phyloP scores from a whole-genome alignment of 2,797 vertebrate genomes.

The Menidia menidia region DNA sequence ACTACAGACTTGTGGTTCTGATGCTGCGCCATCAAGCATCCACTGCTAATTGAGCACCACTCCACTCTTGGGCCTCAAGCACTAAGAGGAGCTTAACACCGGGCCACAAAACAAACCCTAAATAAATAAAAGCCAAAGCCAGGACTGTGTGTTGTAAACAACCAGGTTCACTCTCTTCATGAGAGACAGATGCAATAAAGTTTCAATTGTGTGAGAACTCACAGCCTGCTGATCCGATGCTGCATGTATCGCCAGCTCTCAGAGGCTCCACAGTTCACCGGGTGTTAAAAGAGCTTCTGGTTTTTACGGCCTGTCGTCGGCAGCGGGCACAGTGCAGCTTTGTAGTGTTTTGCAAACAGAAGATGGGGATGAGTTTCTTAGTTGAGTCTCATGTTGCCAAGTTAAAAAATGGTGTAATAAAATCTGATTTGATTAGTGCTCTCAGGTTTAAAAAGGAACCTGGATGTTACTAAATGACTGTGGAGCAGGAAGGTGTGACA shows the following conservation, averaged over 20 bases:
- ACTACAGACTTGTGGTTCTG: slow-evolving; percentile 4
- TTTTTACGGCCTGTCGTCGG: slow-evolving; percentile 83
- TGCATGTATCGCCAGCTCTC: slow-evolving; percentile 63
- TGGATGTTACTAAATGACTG: slow-evolving; percentile 95
- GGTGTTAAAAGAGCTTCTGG: slow-evolving; percentile 72
- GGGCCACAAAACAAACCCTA: slow-evolving; percentile 50
- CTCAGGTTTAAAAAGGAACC: slow-evolving; percentile 94
- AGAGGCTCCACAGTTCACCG: slow-evolving; percentile 41
- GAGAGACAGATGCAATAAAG: slow-evolving; percentile 87
- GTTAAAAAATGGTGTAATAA: slow-evolving; percentile 92
- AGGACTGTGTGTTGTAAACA: slow-evolving; percentile 46
- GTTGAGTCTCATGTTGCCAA: slow-evolving; percentile 87
- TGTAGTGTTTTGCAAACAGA: slow-evolving; percentile 73
- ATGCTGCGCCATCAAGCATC: slow-evolving; percentile 41
- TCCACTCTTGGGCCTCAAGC: slow-evolving; percentile 59
- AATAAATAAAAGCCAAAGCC: slow-evolving; percentile 47
- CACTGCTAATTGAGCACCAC: slow-evolving; percentile 58
- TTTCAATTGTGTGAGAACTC: slow-evolving; percentile 88
- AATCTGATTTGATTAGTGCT: slow-evolving; percentile 98
- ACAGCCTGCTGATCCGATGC: slow-evolving; percentile 78
- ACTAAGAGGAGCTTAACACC: slow-evolving; percentile 49
- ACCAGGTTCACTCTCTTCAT: slow-evolving; percentile 71
- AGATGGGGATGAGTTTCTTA: slow-evolving; percentile 64
- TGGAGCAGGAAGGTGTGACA: slow-evolving; percentile 88
- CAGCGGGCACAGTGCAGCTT: slow-evolving; percentile 78